Percentiles rank a stretch among this genome's conserved stretches.
Conservation (phyloP, 2,888 invertebrate species). For the Neoscelio sp. region DNA sequence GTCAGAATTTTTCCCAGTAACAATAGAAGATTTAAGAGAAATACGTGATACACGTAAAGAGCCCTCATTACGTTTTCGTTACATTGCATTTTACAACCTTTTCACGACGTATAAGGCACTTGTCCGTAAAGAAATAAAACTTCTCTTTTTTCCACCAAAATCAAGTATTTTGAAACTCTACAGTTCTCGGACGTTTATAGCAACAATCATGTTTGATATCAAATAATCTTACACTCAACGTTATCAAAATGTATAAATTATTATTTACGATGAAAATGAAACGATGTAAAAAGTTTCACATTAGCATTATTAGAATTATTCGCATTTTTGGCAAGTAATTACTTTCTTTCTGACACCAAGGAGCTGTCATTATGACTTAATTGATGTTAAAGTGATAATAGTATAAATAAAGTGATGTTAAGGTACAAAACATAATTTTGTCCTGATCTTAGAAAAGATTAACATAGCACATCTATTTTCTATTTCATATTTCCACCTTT, state of each 20-base stretch:
- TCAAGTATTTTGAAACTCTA: slow-evolving; percentile 13
- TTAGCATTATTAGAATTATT: too few relatives aligned
- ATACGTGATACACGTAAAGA: slow-evolving; percentile 60
- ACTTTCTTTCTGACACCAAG: too few relatives aligned
- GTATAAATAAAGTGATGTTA: too few relatives aligned
- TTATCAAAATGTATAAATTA: neutral
- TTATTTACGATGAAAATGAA: too few relatives aligned
- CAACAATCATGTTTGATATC: slow-evolving; percentile 4
- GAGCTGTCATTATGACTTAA: too few relatives aligned
- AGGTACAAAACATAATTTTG: neutral
- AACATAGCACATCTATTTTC: neutral
- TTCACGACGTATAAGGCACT: slow-evolving; percentile 15
- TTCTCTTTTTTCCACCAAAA: slow-evolving; percentile 12
- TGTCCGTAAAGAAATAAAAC: slow-evolving; percentile 37
- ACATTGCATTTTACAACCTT: slow-evolving; percentile 50
- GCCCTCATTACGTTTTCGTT: slow-evolving; percentile 58
- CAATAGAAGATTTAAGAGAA: slow-evolving; percentile 55
- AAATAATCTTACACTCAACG: neutral
- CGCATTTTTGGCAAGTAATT: too few relatives aligned
- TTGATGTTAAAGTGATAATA: too few relatives aligned
- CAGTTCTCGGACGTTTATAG: slow-evolving; percentile 5
- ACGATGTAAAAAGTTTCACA: too few relatives aligned
- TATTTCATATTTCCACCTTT: too few relatives aligned
- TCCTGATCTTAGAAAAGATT: neutral
- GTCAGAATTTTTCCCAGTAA: slow-evolving; percentile 33